Percentiles rank a stretch among this genome's conserved stretches.
Conservation (phyloP, 2,888 invertebrate species). For the Ormyrus rosae region DNA sequence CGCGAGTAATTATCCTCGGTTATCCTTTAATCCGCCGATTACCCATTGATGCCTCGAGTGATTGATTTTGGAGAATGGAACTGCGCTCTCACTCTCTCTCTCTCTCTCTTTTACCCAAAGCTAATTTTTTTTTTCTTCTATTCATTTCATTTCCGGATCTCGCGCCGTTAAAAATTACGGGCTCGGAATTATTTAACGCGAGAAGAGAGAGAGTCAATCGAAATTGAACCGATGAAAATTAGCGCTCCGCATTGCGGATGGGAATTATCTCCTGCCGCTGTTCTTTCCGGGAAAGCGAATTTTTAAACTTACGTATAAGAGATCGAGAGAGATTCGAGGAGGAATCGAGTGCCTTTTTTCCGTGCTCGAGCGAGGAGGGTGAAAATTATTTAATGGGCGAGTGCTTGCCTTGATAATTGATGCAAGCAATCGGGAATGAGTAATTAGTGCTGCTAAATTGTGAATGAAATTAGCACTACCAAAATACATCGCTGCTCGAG, state of each 20-base stretch:
- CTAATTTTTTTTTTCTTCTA: neutral
- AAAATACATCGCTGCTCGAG: too few relatives aligned
- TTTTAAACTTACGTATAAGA: too few relatives aligned
- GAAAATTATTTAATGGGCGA: too few relatives aligned
- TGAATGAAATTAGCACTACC: too few relatives aligned
- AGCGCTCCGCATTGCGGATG: neutral
- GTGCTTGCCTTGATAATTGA: too few relatives aligned
- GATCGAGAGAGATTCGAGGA: too few relatives aligned
- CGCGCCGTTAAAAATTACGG: neutral
- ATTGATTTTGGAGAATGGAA: slow-evolving; percentile 52
- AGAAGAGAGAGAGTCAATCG: neutral
- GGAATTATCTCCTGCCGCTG: too few relatives aligned
- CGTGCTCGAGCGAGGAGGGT: too few relatives aligned
- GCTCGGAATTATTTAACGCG: slow-evolving; percentile 33
- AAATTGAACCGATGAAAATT: slow-evolving; percentile 15
- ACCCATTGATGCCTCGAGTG: slow-evolving; percentile 51
- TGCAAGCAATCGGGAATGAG: too few relatives aligned
- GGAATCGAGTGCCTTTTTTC: too few relatives aligned
- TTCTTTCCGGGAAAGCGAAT: too few relatives aligned
- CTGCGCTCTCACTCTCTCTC: neutral
- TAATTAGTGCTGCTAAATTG: too few relatives aligned
- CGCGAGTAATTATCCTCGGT: slow-evolving; percentile 55
- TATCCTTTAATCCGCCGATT: slow-evolving; percentile 57
- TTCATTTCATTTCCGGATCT: neutral
- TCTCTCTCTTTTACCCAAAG: neutral